Percentiles rank a stretch among this genome's conserved stretches.
Evolutionary conservation across 2,797 vertebrate genomes (phyloP).

Genomic region (Acipenser ruthenus): DNA sequence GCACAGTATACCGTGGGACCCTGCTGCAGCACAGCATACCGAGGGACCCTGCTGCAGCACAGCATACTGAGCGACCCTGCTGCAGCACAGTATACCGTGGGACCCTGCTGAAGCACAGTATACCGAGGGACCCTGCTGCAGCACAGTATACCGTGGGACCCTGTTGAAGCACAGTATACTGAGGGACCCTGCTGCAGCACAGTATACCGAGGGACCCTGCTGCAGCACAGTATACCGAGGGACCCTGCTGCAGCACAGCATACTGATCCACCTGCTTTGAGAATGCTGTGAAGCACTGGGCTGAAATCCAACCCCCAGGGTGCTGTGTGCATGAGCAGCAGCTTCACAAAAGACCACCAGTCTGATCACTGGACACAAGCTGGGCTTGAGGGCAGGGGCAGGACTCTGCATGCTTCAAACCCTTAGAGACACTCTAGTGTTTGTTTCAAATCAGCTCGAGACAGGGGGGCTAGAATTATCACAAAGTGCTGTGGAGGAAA

Average conservation of each 20-base stretch:
- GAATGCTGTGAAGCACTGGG: no score
- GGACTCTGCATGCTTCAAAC: constrained; percentile 11
- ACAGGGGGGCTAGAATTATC: constrained; percentile 18
- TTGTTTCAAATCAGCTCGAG: constrained; percentile 30
- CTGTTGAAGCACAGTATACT: no score
- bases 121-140: no score
- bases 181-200: no score
- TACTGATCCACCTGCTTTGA: no score
- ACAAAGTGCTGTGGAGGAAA: constrained; percentile 30
- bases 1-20: no score
- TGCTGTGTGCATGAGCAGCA: not conserved
- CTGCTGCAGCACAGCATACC: no score
- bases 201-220: no score
- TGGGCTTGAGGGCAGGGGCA: constrained; percentile 17
- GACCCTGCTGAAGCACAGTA: not conserved
- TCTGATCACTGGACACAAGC: constrained; percentile 31
- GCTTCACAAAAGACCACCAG: constrained; percentile 30
- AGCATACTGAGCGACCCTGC: not conserved
- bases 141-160: no score
- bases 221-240: no score
- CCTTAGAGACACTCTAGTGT: constrained; percentile 9
- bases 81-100: not conserved
- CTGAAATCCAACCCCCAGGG: not conserved
- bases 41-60: not conserved
- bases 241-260: no score